Conservation (phyloP, 2,113 vertebrate species). For the Bos indicus region DNA sequence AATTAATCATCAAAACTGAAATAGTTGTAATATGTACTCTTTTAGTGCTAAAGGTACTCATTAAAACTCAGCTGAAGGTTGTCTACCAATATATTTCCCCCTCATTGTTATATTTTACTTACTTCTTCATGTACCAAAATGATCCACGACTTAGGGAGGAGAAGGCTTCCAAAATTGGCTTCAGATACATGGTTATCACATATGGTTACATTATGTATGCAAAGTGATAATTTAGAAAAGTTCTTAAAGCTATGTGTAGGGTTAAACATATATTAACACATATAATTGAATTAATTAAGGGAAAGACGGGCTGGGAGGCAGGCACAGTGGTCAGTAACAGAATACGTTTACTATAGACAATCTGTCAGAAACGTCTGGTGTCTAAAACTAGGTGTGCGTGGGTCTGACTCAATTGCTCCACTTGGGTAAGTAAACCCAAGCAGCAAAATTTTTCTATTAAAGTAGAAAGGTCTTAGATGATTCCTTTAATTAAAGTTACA, state of each 20-base stretch:
- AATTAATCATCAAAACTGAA: constrained; percentile 28
- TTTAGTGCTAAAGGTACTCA: constrained; percentile 31
- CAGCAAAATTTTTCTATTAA: constrained; percentile 39
- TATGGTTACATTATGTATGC: background rate
- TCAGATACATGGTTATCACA: background rate
- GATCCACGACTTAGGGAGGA: background rate
- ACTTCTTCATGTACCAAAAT: constrained; percentile 28
- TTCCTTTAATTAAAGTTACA: constrained; percentile 20
- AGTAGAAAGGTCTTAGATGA: constrained; percentile 31
- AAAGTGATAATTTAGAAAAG: constrained; percentile 25
- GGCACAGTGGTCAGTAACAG: constrained; percentile 10
- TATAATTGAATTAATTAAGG: constrained; percentile 2
- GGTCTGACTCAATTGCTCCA: constrained; percentile 29
- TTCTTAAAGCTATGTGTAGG: constrained; percentile 32
- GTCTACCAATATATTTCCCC: background rate
- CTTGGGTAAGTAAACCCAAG: background rate
- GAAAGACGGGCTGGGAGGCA: background rate
- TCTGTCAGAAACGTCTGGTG: background rate
- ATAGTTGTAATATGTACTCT: background rate
- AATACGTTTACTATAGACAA: constrained; percentile 31
- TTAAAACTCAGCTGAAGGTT: constrained; percentile 27
- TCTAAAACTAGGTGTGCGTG: background rate
- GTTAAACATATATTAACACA: constrained; percentile 32
- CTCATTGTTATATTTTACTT: constrained; percentile 1
- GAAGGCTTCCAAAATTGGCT: background rate